Percentiles rank a stretch among this genome's conserved stretches.
Evolutionary conservation across 23 tunicate genomes (phyloP).

Genomic region (Oikopleura vanhoeffeni): DNA sequence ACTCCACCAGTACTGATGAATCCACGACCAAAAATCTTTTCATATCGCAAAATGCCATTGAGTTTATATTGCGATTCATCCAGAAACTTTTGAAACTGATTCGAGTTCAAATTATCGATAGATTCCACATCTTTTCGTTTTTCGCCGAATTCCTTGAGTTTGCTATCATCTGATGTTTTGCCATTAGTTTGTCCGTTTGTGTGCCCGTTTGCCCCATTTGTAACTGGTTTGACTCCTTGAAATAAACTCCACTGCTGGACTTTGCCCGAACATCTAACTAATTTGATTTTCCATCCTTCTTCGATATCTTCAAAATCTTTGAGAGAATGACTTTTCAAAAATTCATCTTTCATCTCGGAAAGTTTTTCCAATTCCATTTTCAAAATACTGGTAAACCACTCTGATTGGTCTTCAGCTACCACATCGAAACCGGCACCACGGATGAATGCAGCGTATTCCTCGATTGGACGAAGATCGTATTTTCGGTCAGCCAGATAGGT

Average conservation of each 20-base stretch:
- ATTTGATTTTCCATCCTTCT: conserved; percentile 8
- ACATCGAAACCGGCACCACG: not conserved
- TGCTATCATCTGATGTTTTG: no score
- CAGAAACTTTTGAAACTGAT: not conserved
- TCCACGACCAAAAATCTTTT: conserved; percentile 9
- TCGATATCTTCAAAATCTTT: not conserved
- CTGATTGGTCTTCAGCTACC: not conserved
- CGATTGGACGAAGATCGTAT: conserved; percentile 4
- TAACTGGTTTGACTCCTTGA: not conserved
- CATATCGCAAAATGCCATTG: conserved; percentile 13
- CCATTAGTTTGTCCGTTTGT: no score
- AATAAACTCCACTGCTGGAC: not conserved
- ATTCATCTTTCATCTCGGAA: not conserved
- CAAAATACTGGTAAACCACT: not conserved
- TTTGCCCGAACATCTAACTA: not conserved
- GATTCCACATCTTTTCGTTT: not conserved
- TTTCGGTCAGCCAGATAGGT: not conserved
- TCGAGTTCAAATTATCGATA: not conserved
- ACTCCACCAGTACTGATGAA: not conserved
- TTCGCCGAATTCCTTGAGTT: no score
- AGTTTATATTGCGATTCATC: conserved; percentile 15
- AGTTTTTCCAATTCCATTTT: not conserved
- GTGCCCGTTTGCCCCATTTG: no score
- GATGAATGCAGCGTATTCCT: not conserved
- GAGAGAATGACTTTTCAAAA: not conserved